Conservation (phyloP, 2,888 invertebrate species). For the Gonocerus acuteangulatus region DNA sequence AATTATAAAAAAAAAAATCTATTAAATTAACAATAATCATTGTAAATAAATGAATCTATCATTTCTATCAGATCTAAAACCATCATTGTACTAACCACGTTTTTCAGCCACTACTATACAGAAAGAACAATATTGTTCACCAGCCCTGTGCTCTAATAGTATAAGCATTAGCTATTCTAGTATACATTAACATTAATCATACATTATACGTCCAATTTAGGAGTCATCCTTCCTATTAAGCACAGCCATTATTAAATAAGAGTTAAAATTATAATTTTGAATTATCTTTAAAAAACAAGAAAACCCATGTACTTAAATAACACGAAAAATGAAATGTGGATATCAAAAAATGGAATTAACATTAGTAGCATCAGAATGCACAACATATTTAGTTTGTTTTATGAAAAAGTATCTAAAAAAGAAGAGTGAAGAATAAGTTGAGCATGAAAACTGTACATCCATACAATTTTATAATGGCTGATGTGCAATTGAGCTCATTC, state of each 20-base stretch:
- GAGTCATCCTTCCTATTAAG: slow-evolving; percentile 14
- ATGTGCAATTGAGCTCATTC: slow-evolving; percentile 11
- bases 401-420: too few species aligned
- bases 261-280: not conserved
- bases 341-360: too few species aligned
- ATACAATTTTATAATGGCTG: slow-evolving; percentile 9
- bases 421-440: slow-evolving; percentile 8
- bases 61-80: too few species aligned
- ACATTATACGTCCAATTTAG: slow-evolving; percentile 17
- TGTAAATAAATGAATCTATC: too few species aligned
- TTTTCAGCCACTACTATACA: too few species aligned
- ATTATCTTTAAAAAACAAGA: not conserved
- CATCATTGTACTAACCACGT: too few species aligned
- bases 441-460: slow-evolving; percentile 7
- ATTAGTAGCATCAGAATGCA: not conserved
- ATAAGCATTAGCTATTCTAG: slow-evolving; percentile 10
- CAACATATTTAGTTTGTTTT: too few species aligned
- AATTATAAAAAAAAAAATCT: too few species aligned
- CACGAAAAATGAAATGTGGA: not conserved
- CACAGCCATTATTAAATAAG: slow-evolving; percentile 18
- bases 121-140: not conserved
- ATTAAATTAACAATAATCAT: too few species aligned
- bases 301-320: not conserved
- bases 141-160: slow-evolving; percentile 5
- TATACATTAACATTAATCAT: slow-evolving; percentile 5